phyloP scores from a whole-genome alignment of 2,888 invertebrate species.

The Nemotelus pantherinus region DNA sequence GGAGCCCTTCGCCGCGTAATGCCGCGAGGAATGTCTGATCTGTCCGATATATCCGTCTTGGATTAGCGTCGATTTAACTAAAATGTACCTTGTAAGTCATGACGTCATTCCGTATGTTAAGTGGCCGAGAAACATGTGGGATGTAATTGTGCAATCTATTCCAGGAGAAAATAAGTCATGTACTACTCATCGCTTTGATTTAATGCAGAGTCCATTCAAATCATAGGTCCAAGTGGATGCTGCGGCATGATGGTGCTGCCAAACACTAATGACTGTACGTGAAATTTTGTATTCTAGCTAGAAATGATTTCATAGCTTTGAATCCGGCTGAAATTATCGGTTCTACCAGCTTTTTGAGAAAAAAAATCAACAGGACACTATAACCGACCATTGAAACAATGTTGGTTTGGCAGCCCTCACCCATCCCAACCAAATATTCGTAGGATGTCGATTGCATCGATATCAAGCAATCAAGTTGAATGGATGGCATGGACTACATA shows the following conservation, averaged over 20 bases:
- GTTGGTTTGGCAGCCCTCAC: not conserved
- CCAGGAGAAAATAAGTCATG: not conserved
- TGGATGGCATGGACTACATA: not conserved
- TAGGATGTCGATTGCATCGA: not conserved
- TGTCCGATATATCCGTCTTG: constrained; percentile 16
- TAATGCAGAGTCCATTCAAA: not conserved
- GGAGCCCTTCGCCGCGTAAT: constrained; percentile 22
- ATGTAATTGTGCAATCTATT: constrained; percentile 35
- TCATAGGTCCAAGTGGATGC: not conserved
- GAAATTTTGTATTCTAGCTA: too few relatives aligned
- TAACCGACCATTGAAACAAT: not conserved
- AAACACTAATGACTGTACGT: too few relatives aligned
- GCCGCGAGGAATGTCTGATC: constrained; percentile 30
- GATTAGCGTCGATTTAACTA: constrained; percentile 19
- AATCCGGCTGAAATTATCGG: too few relatives aligned
- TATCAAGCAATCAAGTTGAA: too few relatives aligned
- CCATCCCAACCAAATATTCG: not conserved
- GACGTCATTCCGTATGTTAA: constrained; percentile 37
- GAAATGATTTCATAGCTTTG: too few relatives aligned
- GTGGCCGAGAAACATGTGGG: constrained; percentile 22
- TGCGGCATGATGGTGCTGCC: too few relatives aligned
- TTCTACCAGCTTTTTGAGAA: too few relatives aligned
- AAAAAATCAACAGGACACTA: not conserved
- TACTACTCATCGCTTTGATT: not conserved
- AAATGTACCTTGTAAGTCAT: constrained; percentile 22